phyloP scores from a whole-genome alignment of 2,888 invertebrate species.

The Darwinula stevensoni region DNA sequence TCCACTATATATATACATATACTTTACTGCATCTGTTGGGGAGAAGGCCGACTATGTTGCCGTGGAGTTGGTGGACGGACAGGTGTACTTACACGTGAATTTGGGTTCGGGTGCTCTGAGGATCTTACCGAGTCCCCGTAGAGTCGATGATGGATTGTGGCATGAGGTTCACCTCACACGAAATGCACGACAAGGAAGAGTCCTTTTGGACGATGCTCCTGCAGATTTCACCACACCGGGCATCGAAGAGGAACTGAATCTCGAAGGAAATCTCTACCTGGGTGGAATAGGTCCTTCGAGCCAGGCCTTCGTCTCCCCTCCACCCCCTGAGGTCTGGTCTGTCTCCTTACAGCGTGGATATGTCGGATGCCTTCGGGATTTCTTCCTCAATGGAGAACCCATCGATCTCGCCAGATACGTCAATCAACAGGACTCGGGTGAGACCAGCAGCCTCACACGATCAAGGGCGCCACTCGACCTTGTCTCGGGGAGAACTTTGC shows the following conservation, averaged over 20 bases:
- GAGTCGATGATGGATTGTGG: constrained; percentile 68
- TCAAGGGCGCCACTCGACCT: too few species aligned
- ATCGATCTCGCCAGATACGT: constrained; percentile 67
- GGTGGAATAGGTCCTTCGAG: constrained; percentile 58
- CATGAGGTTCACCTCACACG: constrained; percentile 62
- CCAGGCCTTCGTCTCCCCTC: constrained; percentile 26
- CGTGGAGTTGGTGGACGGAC: constrained; percentile 72
- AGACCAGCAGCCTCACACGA: too few species aligned
- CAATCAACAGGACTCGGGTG: constrained; percentile 61
- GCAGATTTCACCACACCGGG: constrained; percentile 69
- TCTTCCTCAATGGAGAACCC: constrained; percentile 56
- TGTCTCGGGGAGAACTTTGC: background rate
- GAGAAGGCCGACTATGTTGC: constrained; percentile 71
- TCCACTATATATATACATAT: too few species aligned
- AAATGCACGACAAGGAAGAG: constrained; percentile 49
- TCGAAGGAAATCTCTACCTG: constrained; percentile 60
- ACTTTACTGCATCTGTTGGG: too few species aligned
- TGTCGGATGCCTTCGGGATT: constrained; percentile 71
- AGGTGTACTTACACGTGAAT: constrained; percentile 69
- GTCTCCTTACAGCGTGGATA: constrained; percentile 64
- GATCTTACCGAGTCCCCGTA: constrained; percentile 39
- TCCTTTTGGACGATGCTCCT: constrained; percentile 60
- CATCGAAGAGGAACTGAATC: constrained; percentile 53
- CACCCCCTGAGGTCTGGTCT: constrained; percentile 61
- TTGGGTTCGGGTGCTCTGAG: constrained; percentile 69